Base-by-base conservation (phyloP, 1,140 invertebrate species). In the Lepidotrigona ventralis region DNA sequence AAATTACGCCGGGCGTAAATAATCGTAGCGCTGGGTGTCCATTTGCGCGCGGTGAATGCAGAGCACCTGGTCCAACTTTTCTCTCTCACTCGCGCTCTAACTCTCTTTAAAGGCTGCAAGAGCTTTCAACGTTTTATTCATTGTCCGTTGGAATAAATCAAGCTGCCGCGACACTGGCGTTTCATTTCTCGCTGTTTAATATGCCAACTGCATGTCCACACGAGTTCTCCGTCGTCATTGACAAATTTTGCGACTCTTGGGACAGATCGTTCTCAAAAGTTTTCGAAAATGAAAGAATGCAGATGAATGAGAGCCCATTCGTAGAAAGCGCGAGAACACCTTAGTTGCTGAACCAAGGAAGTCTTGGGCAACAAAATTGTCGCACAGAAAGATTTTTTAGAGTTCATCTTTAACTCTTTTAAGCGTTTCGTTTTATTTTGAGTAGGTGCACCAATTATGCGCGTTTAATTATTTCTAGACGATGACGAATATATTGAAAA, bases 1-100 rank as follows among this genome's bases (percentile, higher is more conserved):
- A 86, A 87, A 87, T 86, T 83, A 87, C 75, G 63, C 71, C 63
- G 1, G 6, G 66, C 58, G 84, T 86, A 86, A 87, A 86, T 87
- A 87, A 84, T 87, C 73, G 84, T 80, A 78, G 64, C 78, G 26
- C 70, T 29, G 66, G 56, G 75, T 78, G 85, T 81, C 80, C 76
- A 84, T 86, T 87, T 82, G 51, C 74, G 68, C 71, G 79, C 70
- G 66, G 63, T 71, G 73, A 82, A 83, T 73, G 72, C 64, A 54
- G 12, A 70, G 58, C 85, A 86, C 86, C 85, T 86, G 81, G 84
- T 87, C 85, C 72, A 53, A 17, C 75, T 60, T 2, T 26, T 29
- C 19, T 23, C 6, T 19, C 26, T 26, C 33, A 5, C 26, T 23
- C 17, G n/a, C 54, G 56, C 54, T 46, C 21, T n/a, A 14, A 8